Percentiles rank a stretch among this genome's conserved stretches.
phyloP scores from a whole-genome alignment of 2,797 vertebrate genomes.

The Pseudopleuronectes americanus region DNA sequence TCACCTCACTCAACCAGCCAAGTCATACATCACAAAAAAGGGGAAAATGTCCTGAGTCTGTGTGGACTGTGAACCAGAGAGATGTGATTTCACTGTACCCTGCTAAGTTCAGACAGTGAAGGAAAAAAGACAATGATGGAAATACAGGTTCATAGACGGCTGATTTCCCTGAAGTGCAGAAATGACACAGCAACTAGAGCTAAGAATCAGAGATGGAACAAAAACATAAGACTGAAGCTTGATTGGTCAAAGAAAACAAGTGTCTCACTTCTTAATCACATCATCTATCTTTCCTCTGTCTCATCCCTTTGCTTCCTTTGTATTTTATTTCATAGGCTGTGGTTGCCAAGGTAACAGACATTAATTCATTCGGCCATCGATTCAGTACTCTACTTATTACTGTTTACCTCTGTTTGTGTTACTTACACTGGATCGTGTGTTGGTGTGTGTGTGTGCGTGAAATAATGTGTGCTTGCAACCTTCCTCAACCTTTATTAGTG shows the following conservation, averaged over 20 bases:
- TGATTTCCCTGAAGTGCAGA: neutral
- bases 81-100: neutral
- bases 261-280: neutral
- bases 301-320: conserved; percentile 23
- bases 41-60: neutral
- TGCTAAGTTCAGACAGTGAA: neutral
- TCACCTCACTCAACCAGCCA: too few relatives aligned
- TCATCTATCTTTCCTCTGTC: conserved; percentile 3
- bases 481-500: conserved; percentile 16
- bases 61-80: neutral
- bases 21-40: too few relatives aligned
- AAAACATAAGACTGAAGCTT: neutral
- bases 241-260: neutral
- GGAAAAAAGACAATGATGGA: neutral
- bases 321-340: conserved; percentile 39
- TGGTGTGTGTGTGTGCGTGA: neutral
- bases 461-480: neutral
- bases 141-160: neutral
- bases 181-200: neutral
- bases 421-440: neutral
- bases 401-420: conserved; percentile 26
- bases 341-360: conserved; percentile 72
- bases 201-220: neutral
- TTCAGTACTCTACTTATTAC: conserved; percentile 51
- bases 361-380: conserved; percentile 55